phyloP scores from a whole-genome alignment of 2,113 vertebrate genomes.

The Pygoscelis antarcticus region DNA sequence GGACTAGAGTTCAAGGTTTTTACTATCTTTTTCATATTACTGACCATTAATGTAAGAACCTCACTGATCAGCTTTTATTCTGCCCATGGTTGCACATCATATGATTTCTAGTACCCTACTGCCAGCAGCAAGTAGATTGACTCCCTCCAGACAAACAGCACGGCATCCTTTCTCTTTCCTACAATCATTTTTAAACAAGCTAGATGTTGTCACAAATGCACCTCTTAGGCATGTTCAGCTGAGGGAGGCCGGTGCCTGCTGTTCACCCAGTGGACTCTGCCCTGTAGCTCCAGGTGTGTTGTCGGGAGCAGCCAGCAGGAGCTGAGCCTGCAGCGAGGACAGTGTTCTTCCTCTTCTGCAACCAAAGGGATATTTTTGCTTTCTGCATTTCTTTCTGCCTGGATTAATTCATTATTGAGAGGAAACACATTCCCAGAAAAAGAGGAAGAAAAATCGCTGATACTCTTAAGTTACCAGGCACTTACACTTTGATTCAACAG shows the following conservation, averaged over 20 bases:
- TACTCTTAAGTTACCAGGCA: neutral
- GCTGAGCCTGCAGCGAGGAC: neutral
- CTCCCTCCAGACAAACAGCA: neutral
- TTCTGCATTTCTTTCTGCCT: neutral
- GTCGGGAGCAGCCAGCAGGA: neutral
- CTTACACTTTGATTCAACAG: neutral
- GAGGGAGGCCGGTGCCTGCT: neutral
- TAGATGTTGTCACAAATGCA: neutral
- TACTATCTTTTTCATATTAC: neutral
- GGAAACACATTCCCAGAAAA: neutral
- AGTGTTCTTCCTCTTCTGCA: neutral
- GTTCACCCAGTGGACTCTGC: neutral
- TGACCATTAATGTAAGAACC: neutral
- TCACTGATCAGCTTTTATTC: neutral
- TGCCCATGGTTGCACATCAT: neutral
- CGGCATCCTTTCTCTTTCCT: neutral
- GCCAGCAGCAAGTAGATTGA: neutral
- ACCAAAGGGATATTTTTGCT: neutral
- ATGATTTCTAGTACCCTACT: neutral
- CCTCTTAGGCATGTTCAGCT: neutral
- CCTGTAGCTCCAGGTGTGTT: fast-evolving
- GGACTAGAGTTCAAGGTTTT: neutral
- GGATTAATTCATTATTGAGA: neutral
- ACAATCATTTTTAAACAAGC: neutral
- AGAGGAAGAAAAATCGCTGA: neutral